Conservation (phyloP, 2,888 invertebrate species). For the Thereva unica region DNA sequence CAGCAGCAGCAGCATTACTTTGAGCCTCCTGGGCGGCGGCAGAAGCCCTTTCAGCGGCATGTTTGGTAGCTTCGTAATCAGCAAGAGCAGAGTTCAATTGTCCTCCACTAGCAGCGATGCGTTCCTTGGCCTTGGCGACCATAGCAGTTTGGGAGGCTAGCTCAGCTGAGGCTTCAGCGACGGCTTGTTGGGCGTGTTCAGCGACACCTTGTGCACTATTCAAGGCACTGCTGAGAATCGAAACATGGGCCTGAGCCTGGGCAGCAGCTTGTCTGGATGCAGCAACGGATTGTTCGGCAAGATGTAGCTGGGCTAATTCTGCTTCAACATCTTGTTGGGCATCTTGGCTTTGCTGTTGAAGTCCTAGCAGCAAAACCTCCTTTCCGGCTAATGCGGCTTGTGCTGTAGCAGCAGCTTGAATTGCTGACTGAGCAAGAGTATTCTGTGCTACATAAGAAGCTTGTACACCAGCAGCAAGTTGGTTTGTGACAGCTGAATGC, state of each 20-base stretch:
- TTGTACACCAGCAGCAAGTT: slow-evolving; percentile 75
- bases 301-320: slow-evolving; percentile 74
- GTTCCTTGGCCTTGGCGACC: slow-evolving; percentile 67
- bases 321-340: slow-evolving; percentile 71
- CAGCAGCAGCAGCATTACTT: slow-evolving; percentile 24
- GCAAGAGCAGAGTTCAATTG: slow-evolving; percentile 59
- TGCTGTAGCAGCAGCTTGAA: slow-evolving; percentile 70
- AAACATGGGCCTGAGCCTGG: slow-evolving; percentile 71
- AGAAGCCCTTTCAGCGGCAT: slow-evolving; percentile 14
- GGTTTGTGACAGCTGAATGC: slow-evolving; percentile 70
- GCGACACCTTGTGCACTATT: slow-evolving; percentile 78
- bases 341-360: slow-evolving; percentile 76
- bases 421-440: slow-evolving; percentile 75
- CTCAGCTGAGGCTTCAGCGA: slow-evolving; percentile 75
- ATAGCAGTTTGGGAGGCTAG: slow-evolving; percentile 69
- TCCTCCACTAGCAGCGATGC: slow-evolving; percentile 61
- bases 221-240: slow-evolving; percentile 72
- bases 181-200: slow-evolving; percentile 74
- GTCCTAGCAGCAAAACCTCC: slow-evolving; percentile 67
- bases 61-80: slow-evolving; percentile 23
- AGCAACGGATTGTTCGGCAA: slow-evolving; percentile 72
- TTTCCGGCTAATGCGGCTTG: slow-evolving; percentile 58
- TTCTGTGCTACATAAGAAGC: slow-evolving; percentile 80
- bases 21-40: slow-evolving; percentile 20
- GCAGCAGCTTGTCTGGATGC: slow-evolving; percentile 72